phyloP scores from a whole-genome alignment of 2,797 vertebrate genomes.

The Thamnophis elegans region DNA sequence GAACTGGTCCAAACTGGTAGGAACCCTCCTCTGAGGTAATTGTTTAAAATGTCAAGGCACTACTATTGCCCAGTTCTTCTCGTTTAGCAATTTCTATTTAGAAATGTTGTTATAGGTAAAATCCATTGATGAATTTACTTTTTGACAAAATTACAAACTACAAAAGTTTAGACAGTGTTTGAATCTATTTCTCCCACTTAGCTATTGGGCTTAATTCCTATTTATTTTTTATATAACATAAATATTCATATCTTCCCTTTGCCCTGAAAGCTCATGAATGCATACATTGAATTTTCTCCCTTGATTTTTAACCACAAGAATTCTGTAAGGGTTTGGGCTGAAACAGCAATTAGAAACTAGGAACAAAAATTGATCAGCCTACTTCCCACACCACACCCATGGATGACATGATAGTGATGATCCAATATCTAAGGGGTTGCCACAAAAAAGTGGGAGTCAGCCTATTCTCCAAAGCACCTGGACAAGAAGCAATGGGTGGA shows the following conservation, averaged over 20 bases:
- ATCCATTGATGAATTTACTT: background rate
- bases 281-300: background rate
- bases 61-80: background rate
- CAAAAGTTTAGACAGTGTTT: background rate
- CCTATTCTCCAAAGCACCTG: background rate
- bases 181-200: background rate
- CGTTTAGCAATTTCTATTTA: background rate
- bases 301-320: background rate
- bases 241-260: background rate
- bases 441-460: background rate
- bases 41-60: background rate
- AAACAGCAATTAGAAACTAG: background rate
- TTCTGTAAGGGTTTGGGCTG: background rate
- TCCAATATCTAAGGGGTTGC: background rate
- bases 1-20: too few relatives aligned
- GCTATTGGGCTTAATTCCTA: background rate
- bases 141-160: background rate
- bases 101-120: background rate
- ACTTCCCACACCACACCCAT: background rate
- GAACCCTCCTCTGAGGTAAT: background rate
- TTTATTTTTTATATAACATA: background rate
- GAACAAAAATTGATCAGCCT: background rate
- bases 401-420: background rate
- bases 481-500: background rate
- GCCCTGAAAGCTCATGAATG: background rate